Base-by-base conservation (phyloP, 2,888 invertebrate species). In the Orchesellides sinensis region DNA sequence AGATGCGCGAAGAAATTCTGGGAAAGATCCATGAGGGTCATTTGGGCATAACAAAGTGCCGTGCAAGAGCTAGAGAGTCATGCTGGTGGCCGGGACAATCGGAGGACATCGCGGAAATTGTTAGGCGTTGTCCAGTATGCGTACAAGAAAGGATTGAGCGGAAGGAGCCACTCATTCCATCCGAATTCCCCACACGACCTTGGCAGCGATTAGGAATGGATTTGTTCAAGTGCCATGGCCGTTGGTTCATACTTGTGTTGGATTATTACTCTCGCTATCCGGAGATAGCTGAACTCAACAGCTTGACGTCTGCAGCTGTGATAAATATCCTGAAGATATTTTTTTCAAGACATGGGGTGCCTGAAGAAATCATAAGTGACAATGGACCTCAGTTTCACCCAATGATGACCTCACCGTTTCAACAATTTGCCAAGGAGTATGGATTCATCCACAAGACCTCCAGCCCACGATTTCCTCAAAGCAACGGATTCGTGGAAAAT, bases 341-440 rank as follows among this genome's bases (percentile, higher is more conserved):
- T 84, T 88, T 77, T 73, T 83, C 63, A 68, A 54, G 88, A n/a
- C 87, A 87, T 63, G 87, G 88, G 21, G 84, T 88, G 17, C 88
- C 88, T 3, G 88, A 88, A 70, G 83, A 78, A 4, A 74, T 87
- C 10, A 73, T 82, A n/a, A 83, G 83, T 56, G 87, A 87, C 66
- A 87, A 85, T 56, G 87, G 86, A 10, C 72, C 85, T 1, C 88
- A 88, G 68, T 88, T 88, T 40, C n/a, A 45, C 8, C 45, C 56
- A 4, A 3, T 14, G n/a, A 21, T 23, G 14, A 49, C 69, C 45
- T 78, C 80, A 6, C 75, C 49, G 17, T 88, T 86, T 52, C 10
- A 32, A 5, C 10, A 84, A 63, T 88, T 87, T 65, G 85, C 87
- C 14, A 66, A 59, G 47, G 74, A 85, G 19, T 87, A 85, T 52